Evolutionary conservation across 2,888 invertebrate genomes (phyloP).

Genomic region (Biston betularia): DNA sequence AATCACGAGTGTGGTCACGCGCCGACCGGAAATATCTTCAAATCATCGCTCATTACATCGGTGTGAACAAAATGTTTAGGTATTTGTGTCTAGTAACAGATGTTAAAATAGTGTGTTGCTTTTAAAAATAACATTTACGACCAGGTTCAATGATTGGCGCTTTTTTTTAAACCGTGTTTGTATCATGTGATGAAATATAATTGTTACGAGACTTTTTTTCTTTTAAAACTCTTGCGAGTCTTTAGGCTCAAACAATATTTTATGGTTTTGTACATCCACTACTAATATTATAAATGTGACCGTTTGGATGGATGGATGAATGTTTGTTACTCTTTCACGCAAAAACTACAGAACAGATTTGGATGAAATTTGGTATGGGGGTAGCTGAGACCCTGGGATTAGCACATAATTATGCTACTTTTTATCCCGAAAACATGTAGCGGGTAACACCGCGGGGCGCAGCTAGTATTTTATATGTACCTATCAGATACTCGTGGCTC

Average conservation of each 20-base stretch:
- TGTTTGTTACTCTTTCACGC: too few relatives aligned
- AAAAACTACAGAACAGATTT: too few relatives aligned
- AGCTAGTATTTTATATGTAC: too few relatives aligned
- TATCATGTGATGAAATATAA: slow-evolving; percentile 15
- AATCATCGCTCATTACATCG: slow-evolving; percentile 19
- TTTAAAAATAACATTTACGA: slow-evolving; percentile 15
- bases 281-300: too few relatives aligned
- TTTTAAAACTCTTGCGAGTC: neutral
- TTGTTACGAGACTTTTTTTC: slow-evolving; percentile 5
- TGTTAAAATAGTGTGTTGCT: slow-evolving; percentile 13
- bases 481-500: too few relatives aligned
- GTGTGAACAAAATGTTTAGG: slow-evolving; percentile 22
- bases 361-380: too few relatives aligned
- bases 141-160: slow-evolving; percentile 15
- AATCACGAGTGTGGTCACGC: slow-evolving; percentile 34
- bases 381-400: too few relatives aligned
- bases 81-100: slow-evolving; percentile 21
- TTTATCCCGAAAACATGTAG: too few relatives aligned
- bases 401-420: too few relatives aligned
- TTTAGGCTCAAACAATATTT: neutral
- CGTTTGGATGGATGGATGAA: too few relatives aligned
- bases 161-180: slow-evolving; percentile 4
- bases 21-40: slow-evolving; percentile 25
- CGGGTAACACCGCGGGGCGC: too few relatives aligned
- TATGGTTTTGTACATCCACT: neutral